A percentile compares a stretch with the other conserved stretches of the same genome.
These are phyloP conservation scores for Aythya baeri DNA, from an alignment of 2,113 vertebrate genomes.

Conservation along the genomic window DNA sequence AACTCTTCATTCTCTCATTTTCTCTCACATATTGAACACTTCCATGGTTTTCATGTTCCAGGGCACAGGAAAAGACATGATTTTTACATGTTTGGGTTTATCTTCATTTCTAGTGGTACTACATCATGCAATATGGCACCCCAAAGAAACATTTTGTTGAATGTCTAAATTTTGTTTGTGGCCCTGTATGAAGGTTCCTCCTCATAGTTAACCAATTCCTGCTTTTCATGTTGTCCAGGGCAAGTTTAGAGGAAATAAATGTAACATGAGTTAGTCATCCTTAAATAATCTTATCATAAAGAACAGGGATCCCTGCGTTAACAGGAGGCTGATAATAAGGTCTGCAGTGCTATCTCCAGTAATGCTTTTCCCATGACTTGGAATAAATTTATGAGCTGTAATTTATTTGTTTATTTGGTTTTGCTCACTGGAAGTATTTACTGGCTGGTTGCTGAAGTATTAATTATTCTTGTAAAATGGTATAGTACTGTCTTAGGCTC, in stretches of 20 bases:
- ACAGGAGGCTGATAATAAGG: slow-evolving; percentile 22
- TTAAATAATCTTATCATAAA: slow-evolving; percentile 29
- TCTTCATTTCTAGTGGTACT: not conserved
- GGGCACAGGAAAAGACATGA: not conserved
- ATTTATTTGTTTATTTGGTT: slow-evolving; percentile 37
- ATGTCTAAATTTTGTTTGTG: not conserved
- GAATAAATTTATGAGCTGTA: slow-evolving; percentile 6
- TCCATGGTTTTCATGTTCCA: not conserved
- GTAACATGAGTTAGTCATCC: slow-evolving; percentile 26
- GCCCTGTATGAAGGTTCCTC: not conserved
- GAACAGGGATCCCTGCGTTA: slow-evolving; percentile 10
- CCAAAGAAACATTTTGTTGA: not conserved
- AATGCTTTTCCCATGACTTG: not conserved
- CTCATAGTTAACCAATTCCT: not conserved
- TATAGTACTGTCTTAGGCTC: not conserved
- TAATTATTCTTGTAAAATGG: not conserved
- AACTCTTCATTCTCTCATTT: not conserved
- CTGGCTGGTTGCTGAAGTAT: not conserved
- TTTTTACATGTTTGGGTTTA: not conserved
- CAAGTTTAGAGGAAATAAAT: slow-evolving; percentile 29
- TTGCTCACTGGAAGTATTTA: not conserved
- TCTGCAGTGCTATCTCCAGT: not conserved
- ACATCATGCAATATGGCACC: not conserved
- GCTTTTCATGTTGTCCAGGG: slow-evolving; percentile 12
- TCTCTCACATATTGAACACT: not conserved